Percentiles rank a stretch among this genome's conserved stretches.
phyloP scores from a whole-genome alignment of 2,888 invertebrate species.

The Agonopterix alstromeriana region DNA sequence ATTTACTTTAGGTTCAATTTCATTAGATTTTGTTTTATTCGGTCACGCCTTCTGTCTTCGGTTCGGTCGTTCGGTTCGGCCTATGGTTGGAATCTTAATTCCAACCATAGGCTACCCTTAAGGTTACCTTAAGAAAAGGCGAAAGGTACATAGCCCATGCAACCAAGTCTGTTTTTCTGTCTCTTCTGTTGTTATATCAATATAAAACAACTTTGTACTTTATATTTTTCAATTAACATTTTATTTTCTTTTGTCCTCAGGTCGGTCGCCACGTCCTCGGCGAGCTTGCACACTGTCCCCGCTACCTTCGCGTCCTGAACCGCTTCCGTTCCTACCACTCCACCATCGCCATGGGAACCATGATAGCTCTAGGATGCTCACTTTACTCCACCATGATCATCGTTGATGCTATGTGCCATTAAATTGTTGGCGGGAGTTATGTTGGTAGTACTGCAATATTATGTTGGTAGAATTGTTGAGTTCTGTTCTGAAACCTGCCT shows the following conservation, averaged over 20 bases:
- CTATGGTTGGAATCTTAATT: too few relatives aligned
- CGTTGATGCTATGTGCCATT: conserved; percentile 63
- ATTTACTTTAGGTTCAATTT: too few relatives aligned
- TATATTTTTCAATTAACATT: neutral
- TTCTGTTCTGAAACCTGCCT: too few relatives aligned
- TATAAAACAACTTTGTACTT: neutral
- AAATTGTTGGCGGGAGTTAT: conserved; percentile 10
- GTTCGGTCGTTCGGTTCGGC: too few relatives aligned
- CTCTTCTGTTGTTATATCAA: too few relatives aligned
- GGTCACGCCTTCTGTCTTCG: too few relatives aligned
- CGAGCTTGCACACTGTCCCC: conserved; percentile 84
- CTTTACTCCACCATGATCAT: conserved; percentile 66
- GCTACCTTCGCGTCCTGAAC: conserved; percentile 85
- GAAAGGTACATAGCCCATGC: too few relatives aligned
- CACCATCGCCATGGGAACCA: conserved; percentile 87
- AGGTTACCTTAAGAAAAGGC: too few relatives aligned
- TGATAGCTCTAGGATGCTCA: conserved; percentile 72
- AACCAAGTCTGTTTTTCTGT: too few relatives aligned
- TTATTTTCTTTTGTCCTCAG: conserved; percentile 23
- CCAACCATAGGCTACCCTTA: too few relatives aligned
- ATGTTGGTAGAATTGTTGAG: neutral
- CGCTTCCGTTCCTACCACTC: conserved; percentile 87
- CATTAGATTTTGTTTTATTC: too few relatives aligned
- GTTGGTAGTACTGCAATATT: neutral
- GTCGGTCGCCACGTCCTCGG: conserved; percentile 84